A percentile compares a stretch with the other conserved stretches of the same genome.
Conservation (phyloP, 2,797 vertebrate species). For the Oryzias sinensis region DNA sequence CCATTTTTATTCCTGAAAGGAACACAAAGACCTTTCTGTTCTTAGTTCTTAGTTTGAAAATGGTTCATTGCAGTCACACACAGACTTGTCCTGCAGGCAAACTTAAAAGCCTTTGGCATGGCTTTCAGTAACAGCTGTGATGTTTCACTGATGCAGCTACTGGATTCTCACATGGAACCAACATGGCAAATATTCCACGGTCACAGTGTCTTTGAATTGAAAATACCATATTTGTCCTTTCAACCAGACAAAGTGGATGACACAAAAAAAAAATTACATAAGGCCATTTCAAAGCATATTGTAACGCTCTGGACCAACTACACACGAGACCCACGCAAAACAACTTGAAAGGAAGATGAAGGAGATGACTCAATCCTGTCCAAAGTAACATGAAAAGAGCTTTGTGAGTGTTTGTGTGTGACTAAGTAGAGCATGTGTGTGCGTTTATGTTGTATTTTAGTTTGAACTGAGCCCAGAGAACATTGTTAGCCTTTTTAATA, state of each 20-base stretch:
- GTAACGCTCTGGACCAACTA: slow-evolving; percentile 43
- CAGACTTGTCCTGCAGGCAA: slow-evolving; percentile 28
- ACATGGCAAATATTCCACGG: slow-evolving; percentile 20
- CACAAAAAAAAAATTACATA: slow-evolving; percentile 41
- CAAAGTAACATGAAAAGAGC: slow-evolving; percentile 47
- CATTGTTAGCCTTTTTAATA: slow-evolving; percentile 46
- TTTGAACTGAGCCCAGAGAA: slow-evolving; percentile 27
- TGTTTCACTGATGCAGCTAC: slow-evolving; percentile 13
- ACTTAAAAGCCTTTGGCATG: slow-evolving; percentile 40
- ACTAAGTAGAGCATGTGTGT: slow-evolving; percentile 1
- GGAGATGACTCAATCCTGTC: slow-evolving; percentile 64
- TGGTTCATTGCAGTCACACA: slow-evolving; percentile 36
- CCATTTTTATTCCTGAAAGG: slow-evolving; percentile 9
- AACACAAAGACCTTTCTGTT: slow-evolving; percentile 13
- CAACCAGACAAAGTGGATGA: slow-evolving; percentile 31
- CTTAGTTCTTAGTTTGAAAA: slow-evolving; percentile 31
- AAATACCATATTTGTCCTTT: slow-evolving; percentile 43
- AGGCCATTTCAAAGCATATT: slow-evolving; percentile 59
- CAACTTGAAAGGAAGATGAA: slow-evolving; percentile 64
- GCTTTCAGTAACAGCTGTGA: slow-evolving; percentile 37
- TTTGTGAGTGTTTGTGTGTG: slow-evolving; percentile 25
- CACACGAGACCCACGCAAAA: slow-evolving; percentile 55
- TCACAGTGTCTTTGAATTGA: slow-evolving; percentile 27
- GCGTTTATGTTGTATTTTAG: slow-evolving; percentile 24
- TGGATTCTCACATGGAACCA: slow-evolving; percentile 39